Percentiles rank a stretch among this genome's conserved stretches.
Conservation (phyloP, 2,888 invertebrate species). For the Rugalucina vietnamica region DNA sequence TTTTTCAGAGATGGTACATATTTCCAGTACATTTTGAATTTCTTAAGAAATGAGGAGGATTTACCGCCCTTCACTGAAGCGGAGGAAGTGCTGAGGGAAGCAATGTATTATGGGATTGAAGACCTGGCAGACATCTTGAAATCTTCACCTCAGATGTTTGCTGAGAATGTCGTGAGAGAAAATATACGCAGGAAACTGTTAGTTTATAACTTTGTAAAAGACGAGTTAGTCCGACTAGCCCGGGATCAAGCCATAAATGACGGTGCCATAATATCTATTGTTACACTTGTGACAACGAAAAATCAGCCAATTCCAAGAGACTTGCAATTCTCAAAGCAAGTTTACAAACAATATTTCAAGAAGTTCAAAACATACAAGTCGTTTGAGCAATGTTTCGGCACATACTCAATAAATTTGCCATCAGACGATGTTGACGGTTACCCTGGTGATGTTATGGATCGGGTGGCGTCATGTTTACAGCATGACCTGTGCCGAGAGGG, state of each 20-base stretch:
- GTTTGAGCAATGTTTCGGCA: constrained; percentile 69
- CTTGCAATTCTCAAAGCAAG: constrained; percentile 71
- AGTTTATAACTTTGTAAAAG: constrained; percentile 64
- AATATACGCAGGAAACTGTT: constrained; percentile 67
- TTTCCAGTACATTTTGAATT: constrained; percentile 77
- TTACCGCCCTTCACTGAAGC: constrained; percentile 71
- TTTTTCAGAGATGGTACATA: constrained; percentile 73
- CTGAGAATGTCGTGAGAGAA: constrained; percentile 69
- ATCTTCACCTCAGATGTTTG: constrained; percentile 69
- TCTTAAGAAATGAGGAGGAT: constrained; percentile 72
- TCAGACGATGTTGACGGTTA: constrained; percentile 63
- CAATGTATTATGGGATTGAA: constrained; percentile 75
- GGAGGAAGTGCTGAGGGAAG: constrained; percentile 74
- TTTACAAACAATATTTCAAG: constrained; percentile 70
- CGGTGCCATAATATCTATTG: constrained; percentile 61
- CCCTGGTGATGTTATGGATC: constrained; percentile 65
- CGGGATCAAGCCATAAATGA: constrained; percentile 63
- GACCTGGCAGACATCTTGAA: constrained; percentile 69
- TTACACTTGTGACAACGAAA: constrained; percentile 65
- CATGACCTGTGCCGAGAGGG: constrained; percentile 63
- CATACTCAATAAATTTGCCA: constrained; percentile 65
- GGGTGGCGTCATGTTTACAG: constrained; percentile 63
- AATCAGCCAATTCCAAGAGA: constrained; percentile 72
- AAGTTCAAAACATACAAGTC: constrained; percentile 65
- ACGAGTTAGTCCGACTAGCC: constrained; percentile 64